phyloP scores from a whole-genome alignment of 2,797 vertebrate genomes.

The Simalia tracyae region DNA sequence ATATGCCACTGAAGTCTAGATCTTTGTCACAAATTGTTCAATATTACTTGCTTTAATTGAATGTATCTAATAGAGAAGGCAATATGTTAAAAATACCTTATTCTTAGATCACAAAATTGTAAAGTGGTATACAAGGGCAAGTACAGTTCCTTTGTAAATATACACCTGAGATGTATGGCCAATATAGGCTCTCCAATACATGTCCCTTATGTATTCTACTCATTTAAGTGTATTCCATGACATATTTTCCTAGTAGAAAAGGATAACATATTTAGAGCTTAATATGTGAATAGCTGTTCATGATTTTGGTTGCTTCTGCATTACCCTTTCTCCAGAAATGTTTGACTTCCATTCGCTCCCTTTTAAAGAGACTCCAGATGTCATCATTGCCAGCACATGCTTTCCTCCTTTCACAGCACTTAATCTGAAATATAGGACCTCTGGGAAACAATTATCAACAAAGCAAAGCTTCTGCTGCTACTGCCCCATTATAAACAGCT shows the following conservation, averaged over 20 bases:
- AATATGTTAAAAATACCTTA: neutral
- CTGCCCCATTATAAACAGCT: neutral
- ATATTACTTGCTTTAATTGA: neutral
- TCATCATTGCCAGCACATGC: neutral
- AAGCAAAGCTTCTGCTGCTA: neutral
- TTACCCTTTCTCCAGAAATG: neutral
- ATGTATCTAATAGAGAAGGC: neutral
- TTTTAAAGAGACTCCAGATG: neutral
- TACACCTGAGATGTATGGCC: neutral
- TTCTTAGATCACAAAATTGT: neutral
- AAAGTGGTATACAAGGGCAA: neutral
- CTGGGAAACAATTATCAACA: neutral
- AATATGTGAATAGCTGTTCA: neutral
- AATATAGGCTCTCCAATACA: neutral
- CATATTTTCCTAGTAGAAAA: neutral
- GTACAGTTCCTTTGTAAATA: neutral
- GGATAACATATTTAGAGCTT: neutral
- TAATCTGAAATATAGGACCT: neutral
- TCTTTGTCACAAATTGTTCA: neutral
- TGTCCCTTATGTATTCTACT: neutral
- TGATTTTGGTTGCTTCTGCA: neutral
- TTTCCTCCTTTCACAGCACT: neutral
- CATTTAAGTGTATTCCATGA: neutral
- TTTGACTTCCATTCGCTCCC: neutral
- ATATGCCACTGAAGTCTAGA: neutral